Evolutionary conservation across 2,888 invertebrate genomes (phyloP).

Genomic region (Nudaria mundana): DNA sequence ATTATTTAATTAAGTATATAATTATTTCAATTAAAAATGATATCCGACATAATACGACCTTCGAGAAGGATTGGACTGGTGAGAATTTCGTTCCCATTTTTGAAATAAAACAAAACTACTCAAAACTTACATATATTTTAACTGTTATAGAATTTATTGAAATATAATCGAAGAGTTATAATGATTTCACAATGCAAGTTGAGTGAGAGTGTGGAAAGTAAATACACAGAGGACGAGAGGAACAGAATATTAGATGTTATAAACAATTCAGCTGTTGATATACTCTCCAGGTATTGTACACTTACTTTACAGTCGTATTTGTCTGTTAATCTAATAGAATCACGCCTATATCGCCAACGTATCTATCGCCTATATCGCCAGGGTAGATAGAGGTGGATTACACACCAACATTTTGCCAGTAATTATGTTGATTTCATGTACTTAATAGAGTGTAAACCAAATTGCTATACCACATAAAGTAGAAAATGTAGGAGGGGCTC

Average conservation of each 20-base stretch:
- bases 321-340: too few relatives aligned
- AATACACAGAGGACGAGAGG: constrained; percentile 58
- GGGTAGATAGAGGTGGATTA: too few relatives aligned
- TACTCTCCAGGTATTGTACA: constrained; percentile 62
- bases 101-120: background rate
- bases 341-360: too few relatives aligned
- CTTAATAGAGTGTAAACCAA: too few relatives aligned
- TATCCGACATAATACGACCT: constrained; percentile 8
- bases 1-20: too few relatives aligned
- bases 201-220: constrained; percentile 46
- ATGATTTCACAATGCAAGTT: constrained; percentile 29
- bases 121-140: background rate
- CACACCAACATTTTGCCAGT: too few relatives aligned
- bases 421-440: too few relatives aligned
- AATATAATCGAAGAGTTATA: constrained; percentile 19
- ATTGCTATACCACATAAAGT: too few relatives aligned
- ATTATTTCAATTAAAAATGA: background rate
- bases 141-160: constrained; percentile 33
- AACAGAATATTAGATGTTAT: constrained; percentile 62
- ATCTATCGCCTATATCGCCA: too few relatives aligned
- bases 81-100: constrained; percentile 1
- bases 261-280: constrained; percentile 50
- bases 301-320: too few relatives aligned
- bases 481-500: too few relatives aligned
- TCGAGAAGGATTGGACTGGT: constrained; percentile 12